Conservation (phyloP, 2,113 vertebrate genomes). For the Onychorhynchus coronatus region DNA sequence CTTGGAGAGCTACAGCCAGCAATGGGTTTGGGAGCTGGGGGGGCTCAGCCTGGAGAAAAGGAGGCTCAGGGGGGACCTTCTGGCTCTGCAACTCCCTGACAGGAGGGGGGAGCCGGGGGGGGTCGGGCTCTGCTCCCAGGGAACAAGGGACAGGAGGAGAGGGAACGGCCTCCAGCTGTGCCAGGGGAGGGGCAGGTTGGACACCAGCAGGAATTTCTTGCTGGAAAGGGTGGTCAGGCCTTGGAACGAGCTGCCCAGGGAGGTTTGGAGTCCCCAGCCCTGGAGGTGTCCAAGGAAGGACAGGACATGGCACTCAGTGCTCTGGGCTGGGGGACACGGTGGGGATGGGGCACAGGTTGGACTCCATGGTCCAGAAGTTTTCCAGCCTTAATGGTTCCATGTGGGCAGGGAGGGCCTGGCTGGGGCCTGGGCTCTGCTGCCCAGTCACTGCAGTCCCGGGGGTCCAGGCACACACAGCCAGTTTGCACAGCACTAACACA, state of each 20-base stretch:
- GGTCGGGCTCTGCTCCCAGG: background rate
- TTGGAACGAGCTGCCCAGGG: background rate
- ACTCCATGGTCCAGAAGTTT: accelerated
- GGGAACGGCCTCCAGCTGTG: background rate
- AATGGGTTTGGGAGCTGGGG: background rate
- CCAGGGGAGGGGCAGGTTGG: background rate
- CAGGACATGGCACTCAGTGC: background rate
- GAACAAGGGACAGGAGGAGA: background rate
- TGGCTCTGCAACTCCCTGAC: background rate
- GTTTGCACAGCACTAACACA: background rate
- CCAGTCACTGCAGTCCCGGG: background rate
- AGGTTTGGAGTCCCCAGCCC: background rate
- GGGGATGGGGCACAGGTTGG: background rate
- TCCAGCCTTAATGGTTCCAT: background rate
- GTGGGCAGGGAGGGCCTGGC: background rate
- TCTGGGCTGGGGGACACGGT: background rate
- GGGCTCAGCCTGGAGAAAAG: background rate
- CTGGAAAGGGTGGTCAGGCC: too few relatives aligned
- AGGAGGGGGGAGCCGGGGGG: background rate
- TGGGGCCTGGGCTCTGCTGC: background rate
- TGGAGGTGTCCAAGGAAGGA: background rate
- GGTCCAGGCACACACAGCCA: accelerated
- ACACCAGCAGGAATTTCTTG: background rate
- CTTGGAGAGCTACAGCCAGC: background rate
- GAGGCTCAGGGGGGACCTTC: background rate